phyloP scores from a whole-genome alignment of 2,113 vertebrate genomes.

The Aphelocoma coerulescens region DNA sequence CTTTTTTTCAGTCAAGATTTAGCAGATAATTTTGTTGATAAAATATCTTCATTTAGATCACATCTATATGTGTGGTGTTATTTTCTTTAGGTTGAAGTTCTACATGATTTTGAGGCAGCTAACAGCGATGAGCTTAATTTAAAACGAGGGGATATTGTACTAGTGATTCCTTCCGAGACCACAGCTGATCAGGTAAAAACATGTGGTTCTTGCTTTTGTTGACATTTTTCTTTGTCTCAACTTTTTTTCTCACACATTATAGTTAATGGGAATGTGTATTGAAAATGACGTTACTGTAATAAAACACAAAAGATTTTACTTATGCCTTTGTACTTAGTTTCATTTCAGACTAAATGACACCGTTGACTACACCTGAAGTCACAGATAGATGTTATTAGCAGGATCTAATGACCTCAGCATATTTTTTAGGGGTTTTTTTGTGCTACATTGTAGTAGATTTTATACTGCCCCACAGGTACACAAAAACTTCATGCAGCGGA shows the following conservation, averaged over 20 bases:
- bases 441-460: not conserved
- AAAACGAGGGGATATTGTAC: constrained; percentile 85
- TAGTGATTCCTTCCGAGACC: constrained; percentile 86
- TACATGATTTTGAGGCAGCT: constrained; percentile 95
- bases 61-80: not conserved
- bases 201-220: not conserved
- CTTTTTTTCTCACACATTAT: not conserved
- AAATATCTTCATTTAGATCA: not conserved
- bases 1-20: not conserved
- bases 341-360: not conserved
- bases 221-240: not conserved
- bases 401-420: not conserved
- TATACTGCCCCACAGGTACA: not conserved
- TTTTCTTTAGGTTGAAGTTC: constrained; percentile 82
- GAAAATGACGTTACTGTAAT: not conserved
- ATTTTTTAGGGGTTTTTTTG: not conserved
- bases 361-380: not conserved
- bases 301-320: not conserved
- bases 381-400: not conserved
- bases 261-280: not conserved
- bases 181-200: constrained; percentile 88
- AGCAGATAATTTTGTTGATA: not conserved
- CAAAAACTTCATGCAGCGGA: not conserved
- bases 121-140: constrained; percentile 92
- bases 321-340: not conserved